Evolutionary conservation across 2,113 vertebrate genomes (phyloP).

Genomic region (Clarias batrachus): DNA sequence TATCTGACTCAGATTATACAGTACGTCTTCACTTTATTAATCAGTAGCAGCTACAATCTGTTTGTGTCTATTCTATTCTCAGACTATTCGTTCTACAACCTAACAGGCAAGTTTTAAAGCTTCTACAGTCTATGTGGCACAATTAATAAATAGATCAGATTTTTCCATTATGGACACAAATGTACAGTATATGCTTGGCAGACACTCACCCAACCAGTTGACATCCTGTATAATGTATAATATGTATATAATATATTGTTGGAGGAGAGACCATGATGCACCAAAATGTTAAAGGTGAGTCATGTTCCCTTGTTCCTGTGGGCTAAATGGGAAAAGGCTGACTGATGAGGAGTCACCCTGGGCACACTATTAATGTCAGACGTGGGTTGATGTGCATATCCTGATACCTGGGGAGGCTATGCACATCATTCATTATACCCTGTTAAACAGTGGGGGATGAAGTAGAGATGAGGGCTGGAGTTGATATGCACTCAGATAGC

Average conservation of each 20-base stretch:
- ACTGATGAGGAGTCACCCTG: conserved; percentile 15
- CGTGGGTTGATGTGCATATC: conserved; percentile 37
- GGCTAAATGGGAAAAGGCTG: conserved; percentile 1
- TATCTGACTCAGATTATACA: too few species aligned
- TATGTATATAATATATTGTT: too few species aligned
- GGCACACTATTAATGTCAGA: conserved; percentile 28
- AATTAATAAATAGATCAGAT: too few species aligned
- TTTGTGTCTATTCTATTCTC: too few species aligned
- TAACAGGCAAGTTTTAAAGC: too few species aligned
- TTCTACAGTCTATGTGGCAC: too few species aligned
- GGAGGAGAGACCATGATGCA: background rate
- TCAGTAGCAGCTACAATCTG: too few species aligned
- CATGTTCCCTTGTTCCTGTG: background rate
- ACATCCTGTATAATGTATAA: conserved; percentile 2
- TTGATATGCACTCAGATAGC: conserved; percentile 4
- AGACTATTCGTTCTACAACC: too few species aligned
- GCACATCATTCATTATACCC: conserved; percentile 33
- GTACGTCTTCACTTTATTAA: too few species aligned
- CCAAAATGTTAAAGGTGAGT: background rate
- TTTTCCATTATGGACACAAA: background rate
- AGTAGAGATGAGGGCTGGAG: background rate
- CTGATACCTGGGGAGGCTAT: conserved; percentile 28
- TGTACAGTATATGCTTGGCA: background rate
- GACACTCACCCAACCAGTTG: background rate
- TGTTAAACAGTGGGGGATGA: conserved; percentile 11